Evolutionary conservation across 1,140 invertebrate species (phyloP).

Genomic region (Apolygus lucorum): DNA sequence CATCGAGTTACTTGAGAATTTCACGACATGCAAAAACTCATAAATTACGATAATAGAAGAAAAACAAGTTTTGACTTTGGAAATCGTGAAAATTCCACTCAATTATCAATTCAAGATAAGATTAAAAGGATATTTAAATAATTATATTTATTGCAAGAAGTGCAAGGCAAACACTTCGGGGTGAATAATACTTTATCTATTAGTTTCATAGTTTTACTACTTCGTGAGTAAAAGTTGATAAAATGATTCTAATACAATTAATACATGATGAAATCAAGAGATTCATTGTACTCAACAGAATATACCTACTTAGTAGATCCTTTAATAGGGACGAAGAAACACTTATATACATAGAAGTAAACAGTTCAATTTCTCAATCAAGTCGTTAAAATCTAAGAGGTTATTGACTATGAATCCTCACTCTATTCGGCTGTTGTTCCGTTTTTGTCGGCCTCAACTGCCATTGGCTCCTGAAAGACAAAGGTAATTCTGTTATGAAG

Average conservation of each 20-base stretch:
- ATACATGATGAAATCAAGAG: neutral
- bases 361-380: neutral
- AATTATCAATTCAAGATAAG: no score
- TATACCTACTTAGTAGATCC: no score
- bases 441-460: neutral
- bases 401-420: conserved; percentile 8
- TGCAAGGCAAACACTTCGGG: neutral
- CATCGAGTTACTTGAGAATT: neutral
- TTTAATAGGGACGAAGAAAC: no score
- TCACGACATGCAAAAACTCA: neutral
- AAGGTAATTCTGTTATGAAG: no score
- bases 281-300: neutral
- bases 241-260: no score
- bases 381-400: conserved; percentile 3
- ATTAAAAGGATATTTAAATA: neutral
- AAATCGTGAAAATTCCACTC: no score
- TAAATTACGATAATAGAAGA: neutral
- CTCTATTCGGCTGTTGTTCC: neutral
- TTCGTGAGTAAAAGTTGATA: no score
- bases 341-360: neutral
- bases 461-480: conserved; percentile 1
- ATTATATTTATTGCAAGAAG: neutral
- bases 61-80: neutral
- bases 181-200: no score
- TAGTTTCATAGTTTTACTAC: no score